Evolutionary conservation across 2,113 vertebrate species (phyloP).

Genomic region (Alethe castanea): DNA sequence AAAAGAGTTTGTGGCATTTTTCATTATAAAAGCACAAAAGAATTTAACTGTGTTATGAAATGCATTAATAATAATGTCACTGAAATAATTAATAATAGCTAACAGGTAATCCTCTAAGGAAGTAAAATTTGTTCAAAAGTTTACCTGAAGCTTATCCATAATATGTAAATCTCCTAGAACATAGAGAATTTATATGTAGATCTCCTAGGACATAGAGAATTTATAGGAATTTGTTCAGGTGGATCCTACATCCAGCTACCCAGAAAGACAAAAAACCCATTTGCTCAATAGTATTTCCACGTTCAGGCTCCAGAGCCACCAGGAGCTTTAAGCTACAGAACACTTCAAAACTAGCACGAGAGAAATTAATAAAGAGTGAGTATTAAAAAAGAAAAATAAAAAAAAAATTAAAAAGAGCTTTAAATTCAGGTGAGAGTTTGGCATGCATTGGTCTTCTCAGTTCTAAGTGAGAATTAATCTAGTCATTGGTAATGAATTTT

Average conservation of each 20-base stretch:
- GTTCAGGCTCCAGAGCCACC: too few relatives aligned
- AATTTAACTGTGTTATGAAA: neutral
- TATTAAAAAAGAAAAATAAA: too few relatives aligned
- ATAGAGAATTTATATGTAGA: too few relatives aligned
- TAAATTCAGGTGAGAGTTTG: neutral
- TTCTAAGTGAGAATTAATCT: neutral
- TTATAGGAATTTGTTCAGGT: too few relatives aligned
- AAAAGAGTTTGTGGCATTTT: neutral
- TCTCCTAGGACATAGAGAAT: too few relatives aligned
- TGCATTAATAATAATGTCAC: neutral
- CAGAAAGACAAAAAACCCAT: too few relatives aligned
- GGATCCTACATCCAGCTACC: too few relatives aligned
- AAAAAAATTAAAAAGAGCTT: neutral
- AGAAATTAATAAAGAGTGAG: neutral
- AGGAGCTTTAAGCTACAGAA: neutral
- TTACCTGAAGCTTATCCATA: neutral
- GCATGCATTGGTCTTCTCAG: neutral
- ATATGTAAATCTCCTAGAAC: neutral
- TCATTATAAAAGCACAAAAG: neutral
- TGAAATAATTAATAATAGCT: neutral
- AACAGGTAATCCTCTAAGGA: neutral
- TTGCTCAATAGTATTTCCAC: too few relatives aligned
- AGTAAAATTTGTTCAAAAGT: neutral
- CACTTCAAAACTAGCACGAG: neutral
- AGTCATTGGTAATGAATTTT: neutral